These are phyloP conservation scores for Operophtera brumata DNA, from an alignment of 2,888 invertebrate species.

Conservation along the genomic window DNA sequence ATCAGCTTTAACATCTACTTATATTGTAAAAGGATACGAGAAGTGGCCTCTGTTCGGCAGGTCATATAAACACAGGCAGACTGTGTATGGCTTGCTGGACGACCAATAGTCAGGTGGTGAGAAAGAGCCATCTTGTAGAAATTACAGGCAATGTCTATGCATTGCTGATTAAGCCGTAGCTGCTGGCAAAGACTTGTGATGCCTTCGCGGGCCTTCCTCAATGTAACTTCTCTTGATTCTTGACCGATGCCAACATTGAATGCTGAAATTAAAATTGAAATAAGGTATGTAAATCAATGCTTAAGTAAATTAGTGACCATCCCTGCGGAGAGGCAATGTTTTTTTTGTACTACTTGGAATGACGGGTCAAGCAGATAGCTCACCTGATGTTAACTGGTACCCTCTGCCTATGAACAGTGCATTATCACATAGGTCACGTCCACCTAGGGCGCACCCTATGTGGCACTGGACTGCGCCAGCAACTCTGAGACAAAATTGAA, in stretches of 20 bases:
- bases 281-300: not conserved
- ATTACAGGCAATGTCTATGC: slow-evolving; percentile 95
- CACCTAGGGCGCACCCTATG: too few relatives aligned
- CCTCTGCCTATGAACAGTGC: too few relatives aligned
- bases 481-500: too few relatives aligned
- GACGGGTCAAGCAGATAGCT: too few relatives aligned
- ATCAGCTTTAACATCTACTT: too few relatives aligned
- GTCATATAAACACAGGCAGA: slow-evolving; percentile 99
- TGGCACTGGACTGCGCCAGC: too few relatives aligned
- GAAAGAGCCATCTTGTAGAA: slow-evolving; percentile 95
- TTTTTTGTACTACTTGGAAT: too few relatives aligned
- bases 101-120: slow-evolving; percentile 92
- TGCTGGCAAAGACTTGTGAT: slow-evolving; percentile 93
- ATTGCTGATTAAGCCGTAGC: slow-evolving; percentile 92
- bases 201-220: slow-evolving; percentile 92
- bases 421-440: too few relatives aligned
- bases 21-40: slow-evolving; percentile 86
- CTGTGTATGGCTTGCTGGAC: slow-evolving; percentile 93
- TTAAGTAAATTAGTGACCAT: not conserved
- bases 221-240: slow-evolving; percentile 95
- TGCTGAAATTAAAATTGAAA: too few relatives aligned
- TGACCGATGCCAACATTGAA: slow-evolving; percentile 90
- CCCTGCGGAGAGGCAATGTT: too few relatives aligned
- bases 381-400: too few relatives aligned
- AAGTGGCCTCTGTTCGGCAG: slow-evolving; percentile 96